Base-by-base conservation (phyloP, 1,140 invertebrate species). In the Probaryconus sp. region DNA sequence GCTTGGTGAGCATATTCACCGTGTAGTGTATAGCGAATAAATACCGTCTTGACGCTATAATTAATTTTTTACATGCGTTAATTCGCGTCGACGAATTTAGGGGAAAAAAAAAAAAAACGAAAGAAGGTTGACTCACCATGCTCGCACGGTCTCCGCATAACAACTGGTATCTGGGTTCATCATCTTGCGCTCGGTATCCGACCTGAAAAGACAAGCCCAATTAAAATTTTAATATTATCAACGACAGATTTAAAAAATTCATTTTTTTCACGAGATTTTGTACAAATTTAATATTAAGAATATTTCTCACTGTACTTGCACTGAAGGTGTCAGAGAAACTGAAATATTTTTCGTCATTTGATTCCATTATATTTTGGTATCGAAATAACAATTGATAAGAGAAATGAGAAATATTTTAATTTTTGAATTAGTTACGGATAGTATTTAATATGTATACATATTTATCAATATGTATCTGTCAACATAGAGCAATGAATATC, bases 111-210 rank as follows among this genome's bases (percentile, higher is more conserved):
- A 10, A 33, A 7, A 38, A 58, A 60, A 68, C 18, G 1, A 21
- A 7, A 24, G 5, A n/a, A n/a, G 11, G 3, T 56, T 16, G 14
- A 81, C 86, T 86, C 61, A 88, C 86, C 86, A 88, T 74, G 85
- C 79, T 70, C 86, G 84, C 42, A 87, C 83, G 47, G 86, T 82
- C 31, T 88, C 86, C 28, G 85, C 69, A 61, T 87, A 88, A 75
- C 85, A 87, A 43, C 81, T 80, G 30, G 81, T 81, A 74, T 87
- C 86, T 26, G 84, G 83, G 69, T 84, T 88, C 69, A 88, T 78
- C 85, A 88, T 87, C 81, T 87, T 88, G 48, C 85, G 84, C 18
- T 87, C 86, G 60, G 77, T 85, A 43, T 88, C 86, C 30, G 85
- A 79, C 85, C 86, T 88, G 81, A 2, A 85, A 88, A 72, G 40